Conservation (phyloP, 2,888 invertebrate species). For the Xanthia icteritia region DNA sequence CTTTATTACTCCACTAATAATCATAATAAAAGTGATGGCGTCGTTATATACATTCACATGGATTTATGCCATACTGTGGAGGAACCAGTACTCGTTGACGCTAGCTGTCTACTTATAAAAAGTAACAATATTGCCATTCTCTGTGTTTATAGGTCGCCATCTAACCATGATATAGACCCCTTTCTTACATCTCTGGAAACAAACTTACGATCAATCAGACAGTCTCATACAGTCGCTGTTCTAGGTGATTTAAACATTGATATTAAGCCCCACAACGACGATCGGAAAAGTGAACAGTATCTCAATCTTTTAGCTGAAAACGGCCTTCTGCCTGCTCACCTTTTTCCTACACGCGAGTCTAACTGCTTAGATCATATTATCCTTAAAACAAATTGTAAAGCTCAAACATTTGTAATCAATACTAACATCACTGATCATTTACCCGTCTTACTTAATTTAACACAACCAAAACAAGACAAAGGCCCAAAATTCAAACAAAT, state of each 20-base stretch:
- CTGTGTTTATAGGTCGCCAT: no score
- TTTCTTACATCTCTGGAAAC: no score
- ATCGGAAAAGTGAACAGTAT: background rate
- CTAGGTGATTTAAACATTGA: background rate
- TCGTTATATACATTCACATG: constrained; percentile 1
- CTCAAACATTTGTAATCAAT: constrained; percentile 2
- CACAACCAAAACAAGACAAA: no score
- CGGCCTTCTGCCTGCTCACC: constrained; percentile 2
- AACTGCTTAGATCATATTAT: constrained; percentile 11
- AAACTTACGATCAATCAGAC: background rate
- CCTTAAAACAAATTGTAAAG: constrained; percentile 8
- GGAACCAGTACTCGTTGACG: constrained; percentile 4
- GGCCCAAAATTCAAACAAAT: no score
- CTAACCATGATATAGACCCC: no score
- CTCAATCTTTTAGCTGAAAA: constrained; percentile 9
- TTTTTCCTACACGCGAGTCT: constrained; percentile 8
- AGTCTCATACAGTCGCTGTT: background rate
- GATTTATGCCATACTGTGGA: constrained; percentile 1
- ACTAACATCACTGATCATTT: no score
- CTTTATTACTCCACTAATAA: background rate
- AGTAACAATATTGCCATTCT: no score
- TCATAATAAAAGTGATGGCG: background rate
- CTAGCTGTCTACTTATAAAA: constrained; percentile 2
- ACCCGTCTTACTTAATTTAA: no score
- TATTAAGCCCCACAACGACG: background rate